Evolutionary conservation across 1,140 invertebrate genomes (phyloP), one percentile per base, ranked within the genome.

Genomic region (Scaptomyza hsui): DNA sequence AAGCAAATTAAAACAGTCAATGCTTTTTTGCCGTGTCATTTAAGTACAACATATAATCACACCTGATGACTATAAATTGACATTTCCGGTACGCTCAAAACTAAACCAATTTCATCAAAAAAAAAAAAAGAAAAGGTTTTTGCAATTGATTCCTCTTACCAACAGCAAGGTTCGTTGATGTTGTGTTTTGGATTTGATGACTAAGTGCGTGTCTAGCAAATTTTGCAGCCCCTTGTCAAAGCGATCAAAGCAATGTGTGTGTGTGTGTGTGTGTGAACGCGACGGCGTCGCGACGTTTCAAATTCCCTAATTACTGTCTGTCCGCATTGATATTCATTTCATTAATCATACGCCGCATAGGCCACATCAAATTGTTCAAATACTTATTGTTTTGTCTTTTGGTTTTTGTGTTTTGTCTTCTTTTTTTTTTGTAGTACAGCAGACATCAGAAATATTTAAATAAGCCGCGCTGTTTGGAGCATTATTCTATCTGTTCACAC

Each of bases 301-400:
- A 42, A 72, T 69, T 85, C 56, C 73, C 77, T 77, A 85, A 86
- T 85, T 85, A 85, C 69, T 71, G 73, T 74, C 76, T 77, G 35
- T 52, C 59, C 42, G 19, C 41, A 62, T 68, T 61, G 35, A 53
- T 10, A 32, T 49, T 16, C 7, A 81, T 74, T 77, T 86, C 69
- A 86, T 86, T 80, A 78, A 77, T 77, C 75, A 42, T 74, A 74
- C 67, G 74, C 51, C 64, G 35, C 56, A 59, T 81, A 62, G 49
- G 45, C 44, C 6, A 49, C 35, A 67, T 9, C 37, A 61, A 42
- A 61, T 55, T 62, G 32, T 55, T 15, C 24, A 41, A 65, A 65
- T 65, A 57, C 48, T 65, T 65, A 0, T 29, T 9, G 6, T 29
- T 29, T 9, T 29, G 26, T 29, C 2, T 26, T 5, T 2, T 29